Evolutionary conservation across 2,113 vertebrate genomes (phyloP).

Genomic region (Sebastes fasciatus): DNA sequence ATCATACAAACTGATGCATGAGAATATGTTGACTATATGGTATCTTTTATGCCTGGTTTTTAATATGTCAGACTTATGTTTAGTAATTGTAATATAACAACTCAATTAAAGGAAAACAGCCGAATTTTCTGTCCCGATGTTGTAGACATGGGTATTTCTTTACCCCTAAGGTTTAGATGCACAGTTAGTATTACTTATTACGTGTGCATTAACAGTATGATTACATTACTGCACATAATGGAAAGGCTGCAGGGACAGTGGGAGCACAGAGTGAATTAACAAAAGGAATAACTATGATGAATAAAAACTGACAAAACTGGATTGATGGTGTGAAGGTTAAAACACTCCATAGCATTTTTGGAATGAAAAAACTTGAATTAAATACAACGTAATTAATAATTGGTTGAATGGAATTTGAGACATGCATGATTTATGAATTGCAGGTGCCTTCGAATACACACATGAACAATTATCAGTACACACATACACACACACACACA

Average conservation of each 20-base stretch:
- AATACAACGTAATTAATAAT: neutral
- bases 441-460: conserved; percentile 1
- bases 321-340: neutral
- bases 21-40: too few species aligned
- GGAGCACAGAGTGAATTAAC: neutral
- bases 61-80: neutral
- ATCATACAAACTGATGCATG: too few species aligned
- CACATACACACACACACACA: conserved; percentile 4
- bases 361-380: neutral
- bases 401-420: conserved; percentile 8
- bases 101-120: neutral
- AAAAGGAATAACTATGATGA: neutral
- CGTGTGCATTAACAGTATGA: neutral
- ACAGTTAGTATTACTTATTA: neutral
- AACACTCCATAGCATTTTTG: neutral
- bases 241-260: neutral
- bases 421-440: conserved; percentile 17
- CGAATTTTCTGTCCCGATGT: neutral
- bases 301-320: neutral
- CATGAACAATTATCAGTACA: neutral
- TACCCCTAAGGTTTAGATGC: neutral
- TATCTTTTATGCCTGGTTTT: neutral
- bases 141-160: neutral
- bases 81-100: neutral
- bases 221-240: neutral